Conservation (phyloP, 53 echinoderm and acorn worm genomes). For the Actinopyga echinites region DNA sequence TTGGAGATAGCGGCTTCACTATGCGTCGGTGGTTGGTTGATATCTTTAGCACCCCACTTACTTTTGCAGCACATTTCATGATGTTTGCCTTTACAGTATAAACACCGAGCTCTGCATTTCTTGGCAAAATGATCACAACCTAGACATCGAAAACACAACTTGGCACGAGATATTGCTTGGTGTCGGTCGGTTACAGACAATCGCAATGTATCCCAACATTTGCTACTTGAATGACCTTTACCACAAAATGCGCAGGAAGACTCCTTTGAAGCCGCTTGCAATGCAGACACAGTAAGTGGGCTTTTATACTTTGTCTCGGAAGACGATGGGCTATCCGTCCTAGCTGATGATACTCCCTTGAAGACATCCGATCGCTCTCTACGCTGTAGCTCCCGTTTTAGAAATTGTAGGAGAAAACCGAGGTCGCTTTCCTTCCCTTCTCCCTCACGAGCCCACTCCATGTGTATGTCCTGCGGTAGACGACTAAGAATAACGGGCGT, state of each 20-base stretch:
- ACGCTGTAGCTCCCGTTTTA: background rate
- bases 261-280: background rate
- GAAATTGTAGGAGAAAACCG: background rate
- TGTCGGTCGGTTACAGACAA: background rate
- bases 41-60: background rate
- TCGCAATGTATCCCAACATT: background rate
- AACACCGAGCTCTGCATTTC: background rate
- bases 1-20: background rate
- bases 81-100: slow-evolving; percentile 15
- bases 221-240: background rate
- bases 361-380: background rate
- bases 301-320: background rate
- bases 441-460: background rate
- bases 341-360: background rate
- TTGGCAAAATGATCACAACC: background rate
- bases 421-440: slow-evolving; percentile 5
- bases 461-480: background rate
- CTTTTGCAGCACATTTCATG: background rate
- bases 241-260: background rate
- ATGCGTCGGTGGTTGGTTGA: background rate
- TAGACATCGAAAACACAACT: background rate
- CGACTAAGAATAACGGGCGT: slow-evolving; percentile 3
- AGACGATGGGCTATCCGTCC: background rate
- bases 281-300: background rate
- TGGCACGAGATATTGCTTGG: background rate